A percentile compares a stretch with the other conserved stretches of the same genome.
These are phyloP conservation scores for Diploscapter pachys DNA, from an alignment of 1,140 invertebrate species.

Conservation along the genomic window DNA sequence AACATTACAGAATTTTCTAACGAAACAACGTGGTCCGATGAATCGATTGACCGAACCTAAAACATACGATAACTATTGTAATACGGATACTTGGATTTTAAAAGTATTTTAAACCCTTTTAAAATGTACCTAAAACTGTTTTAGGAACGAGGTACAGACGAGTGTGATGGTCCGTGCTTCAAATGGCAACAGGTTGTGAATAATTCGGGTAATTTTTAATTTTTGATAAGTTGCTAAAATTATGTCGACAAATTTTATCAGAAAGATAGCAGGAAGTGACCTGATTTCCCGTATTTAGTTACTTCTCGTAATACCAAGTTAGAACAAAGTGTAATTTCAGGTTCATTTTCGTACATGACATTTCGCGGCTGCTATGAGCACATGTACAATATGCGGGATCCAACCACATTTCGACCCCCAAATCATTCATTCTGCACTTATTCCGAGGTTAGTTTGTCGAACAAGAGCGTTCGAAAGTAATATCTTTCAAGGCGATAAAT, in stretches of 20 bases:
- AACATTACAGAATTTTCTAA: slow-evolving; percentile 11
- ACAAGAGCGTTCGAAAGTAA: background rate
- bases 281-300: background rate
- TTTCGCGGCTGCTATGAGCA: slow-evolving; percentile 30
- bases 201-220: slow-evolving; percentile 20
- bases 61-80: slow-evolving; percentile 10
- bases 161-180: slow-evolving; percentile 25
- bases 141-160: slow-evolving; percentile 25
- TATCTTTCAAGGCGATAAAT: background rate
- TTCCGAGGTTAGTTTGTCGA: slow-evolving; percentile 12
- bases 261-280: background rate
- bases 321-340: background rate
- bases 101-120: slow-evolving; percentile 5
- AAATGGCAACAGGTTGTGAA: slow-evolving; percentile 27
- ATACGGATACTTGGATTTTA: slow-evolving; percentile 14
- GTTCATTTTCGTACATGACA: slow-evolving; percentile 12
- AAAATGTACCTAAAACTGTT: background rate
- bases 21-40: slow-evolving; percentile 11
- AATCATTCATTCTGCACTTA: slow-evolving; percentile 29
- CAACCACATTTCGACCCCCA: slow-evolving; percentile 17
- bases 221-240: background rate
- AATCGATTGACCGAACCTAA: slow-evolving; percentile 5
- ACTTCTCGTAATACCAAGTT: background rate
- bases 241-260: background rate
- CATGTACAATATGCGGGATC: slow-evolving; percentile 26